Percentiles rank a stretch among this genome's conserved stretches.
phyloP scores from a whole-genome alignment of 1,140 invertebrate genomes.

The honey bee (Apis mellifera) region Amel_HAv3.1 CM009940.2:12346001-12346500 shows the following conservation, averaged over 20 bases:
- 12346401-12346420: slow-evolving; percentile 29
- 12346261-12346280: slow-evolving; percentile 31
- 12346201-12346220: neutral
- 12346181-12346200: neutral
- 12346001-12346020: too few species aligned
- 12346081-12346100: neutral
- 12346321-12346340: slow-evolving; percentile 13
- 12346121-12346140: neutral
- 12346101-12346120: neutral
- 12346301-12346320: slow-evolving; percentile 3
- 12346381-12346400: slow-evolving; percentile 48
- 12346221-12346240: neutral
- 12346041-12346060: neutral
- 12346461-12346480: neutral
- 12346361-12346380: slow-evolving; percentile 6
- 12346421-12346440: slow-evolving; percentile 7
- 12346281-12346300: slow-evolving; percentile 9
- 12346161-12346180: neutral
- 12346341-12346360: neutral
- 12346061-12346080: neutral
- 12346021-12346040: neutral
- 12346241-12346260: slow-evolving; percentile 17
- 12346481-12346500: too few species aligned
- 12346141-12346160: neutral
- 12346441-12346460: neutral